Conservation (phyloP, 2,113 vertebrate genomes). For the Colistium nudipinnis region DNA sequence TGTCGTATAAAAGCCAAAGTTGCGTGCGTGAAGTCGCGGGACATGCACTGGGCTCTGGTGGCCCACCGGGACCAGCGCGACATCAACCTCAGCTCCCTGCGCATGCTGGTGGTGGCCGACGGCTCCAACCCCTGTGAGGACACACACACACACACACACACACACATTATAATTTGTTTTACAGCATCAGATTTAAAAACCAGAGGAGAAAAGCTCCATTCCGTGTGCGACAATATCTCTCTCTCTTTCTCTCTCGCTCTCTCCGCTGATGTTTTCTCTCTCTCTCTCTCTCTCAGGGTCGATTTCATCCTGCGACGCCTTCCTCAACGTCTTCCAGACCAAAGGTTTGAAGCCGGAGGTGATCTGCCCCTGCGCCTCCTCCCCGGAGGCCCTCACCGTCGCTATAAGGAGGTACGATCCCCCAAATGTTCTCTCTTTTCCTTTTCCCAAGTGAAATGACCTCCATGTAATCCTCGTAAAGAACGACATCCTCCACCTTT, state of each 20-base stretch:
- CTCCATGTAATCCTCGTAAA: too few species aligned
- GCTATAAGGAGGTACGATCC: slow-evolving; percentile 90
- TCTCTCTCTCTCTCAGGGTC: slow-evolving; percentile 85
- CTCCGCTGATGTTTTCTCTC: neutral
- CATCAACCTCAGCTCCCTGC: slow-evolving; percentile 69
- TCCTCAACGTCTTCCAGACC: slow-evolving; percentile 99
- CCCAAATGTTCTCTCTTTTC: too few species aligned
- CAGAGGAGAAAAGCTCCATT: too few species aligned
- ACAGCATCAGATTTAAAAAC: too few species aligned
- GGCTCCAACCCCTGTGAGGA: slow-evolving; percentile 74
- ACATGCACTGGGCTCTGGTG: slow-evolving; percentile 79
- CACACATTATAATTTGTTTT: too few species aligned
- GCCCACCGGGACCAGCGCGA: slow-evolving; percentile 77
- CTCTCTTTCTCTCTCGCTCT: neutral
- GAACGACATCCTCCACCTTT: too few species aligned
- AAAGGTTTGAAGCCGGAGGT: slow-evolving; percentile 96
- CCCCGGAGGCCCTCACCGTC: slow-evolving; percentile 95
- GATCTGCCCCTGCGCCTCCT: slow-evolving; percentile 99
- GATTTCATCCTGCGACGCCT: slow-evolving; percentile 97
- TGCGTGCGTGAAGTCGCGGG: slow-evolving; percentile 73
- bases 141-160: neutral
- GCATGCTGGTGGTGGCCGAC: slow-evolving; percentile 76
- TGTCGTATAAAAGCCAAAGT: slow-evolving; percentile 70
- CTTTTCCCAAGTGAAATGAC: too few species aligned
- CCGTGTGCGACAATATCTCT: neutral